Conservation (phyloP, 1,140 invertebrate genomes). For the Parapsyche elsis region DNA sequence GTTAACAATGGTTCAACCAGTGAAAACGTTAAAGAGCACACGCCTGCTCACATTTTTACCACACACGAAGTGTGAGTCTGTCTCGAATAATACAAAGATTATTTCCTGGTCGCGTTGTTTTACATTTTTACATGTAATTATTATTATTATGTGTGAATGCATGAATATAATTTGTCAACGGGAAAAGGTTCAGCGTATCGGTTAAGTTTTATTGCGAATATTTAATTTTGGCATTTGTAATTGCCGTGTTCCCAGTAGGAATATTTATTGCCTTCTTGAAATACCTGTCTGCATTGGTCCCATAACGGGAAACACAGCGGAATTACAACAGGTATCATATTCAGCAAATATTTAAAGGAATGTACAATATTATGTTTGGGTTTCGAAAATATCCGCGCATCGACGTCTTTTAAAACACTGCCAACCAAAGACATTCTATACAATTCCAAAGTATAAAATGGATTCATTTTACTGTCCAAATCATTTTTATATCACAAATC, state of each 20-base stretch:
- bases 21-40: neutral
- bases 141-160: neutral
- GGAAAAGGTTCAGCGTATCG: neutral
- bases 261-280: conserved; percentile 3
- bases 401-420: no score
- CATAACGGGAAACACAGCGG: conserved; percentile 6
- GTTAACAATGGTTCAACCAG: neutral
- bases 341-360: neutral
- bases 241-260: neutral
- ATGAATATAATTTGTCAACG: neutral
- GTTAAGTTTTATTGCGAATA: neutral
- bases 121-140: neutral
- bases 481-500: no score
- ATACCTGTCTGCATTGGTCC: conserved; percentile 18
- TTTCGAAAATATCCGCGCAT: no score
- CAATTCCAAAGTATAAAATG: no score
- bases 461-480: no score
- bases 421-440: no score
- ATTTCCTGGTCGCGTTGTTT: neutral
- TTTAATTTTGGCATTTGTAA: neutral
- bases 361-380: no score
- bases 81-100: neutral
- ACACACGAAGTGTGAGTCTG: neutral
- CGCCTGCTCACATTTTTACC: neutral
- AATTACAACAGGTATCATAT: neutral